A percentile compares a stretch with the other conserved stretches of the same genome.
These are phyloP conservation scores for Tupiocoris notatus DNA, from an alignment of 2,888 invertebrate species.

Conservation along the genomic window DNA sequence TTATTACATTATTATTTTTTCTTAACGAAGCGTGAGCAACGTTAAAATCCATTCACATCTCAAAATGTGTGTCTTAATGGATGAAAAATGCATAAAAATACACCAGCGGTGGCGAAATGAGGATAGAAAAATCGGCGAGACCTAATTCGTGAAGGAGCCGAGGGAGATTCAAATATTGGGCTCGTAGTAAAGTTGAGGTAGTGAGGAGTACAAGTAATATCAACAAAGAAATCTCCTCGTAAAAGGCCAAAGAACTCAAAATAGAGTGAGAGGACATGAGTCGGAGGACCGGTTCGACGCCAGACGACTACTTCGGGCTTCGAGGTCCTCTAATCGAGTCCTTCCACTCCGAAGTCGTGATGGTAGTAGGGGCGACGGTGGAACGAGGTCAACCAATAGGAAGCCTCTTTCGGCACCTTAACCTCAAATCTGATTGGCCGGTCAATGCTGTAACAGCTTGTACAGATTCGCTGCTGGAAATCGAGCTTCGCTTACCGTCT, in stretches of 20 bases:
- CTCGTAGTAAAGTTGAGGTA: neutral
- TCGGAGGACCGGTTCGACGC: neutral
- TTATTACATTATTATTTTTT: no score
- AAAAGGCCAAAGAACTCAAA: neutral
- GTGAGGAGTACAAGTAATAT: neutral
- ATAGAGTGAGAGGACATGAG: neutral
- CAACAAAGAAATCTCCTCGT: neutral
- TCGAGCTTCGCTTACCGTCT: neutral
- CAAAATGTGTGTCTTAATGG: no score
- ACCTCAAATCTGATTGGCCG: conserved; percentile 39
- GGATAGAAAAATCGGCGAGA: neutral
- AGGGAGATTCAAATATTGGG: neutral
- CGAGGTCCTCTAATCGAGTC: no score
- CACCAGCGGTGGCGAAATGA: neutral
- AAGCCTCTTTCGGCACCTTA: conserved; percentile 8
- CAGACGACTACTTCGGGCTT: no score
- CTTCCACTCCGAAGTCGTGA: neutral
- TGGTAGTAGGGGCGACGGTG: neutral
- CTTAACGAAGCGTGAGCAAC: no score
- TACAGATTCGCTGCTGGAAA: neutral
- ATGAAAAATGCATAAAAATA: no score
- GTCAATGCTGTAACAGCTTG: conserved; percentile 22
- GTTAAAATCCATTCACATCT: no score
- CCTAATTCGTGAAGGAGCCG: neutral
- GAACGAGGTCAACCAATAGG: conserved; percentile 34